These are phyloP conservation scores for Eupithecia abbreviata DNA, from an alignment of 2,888 invertebrate genomes.

Conservation along the genomic window DNA sequence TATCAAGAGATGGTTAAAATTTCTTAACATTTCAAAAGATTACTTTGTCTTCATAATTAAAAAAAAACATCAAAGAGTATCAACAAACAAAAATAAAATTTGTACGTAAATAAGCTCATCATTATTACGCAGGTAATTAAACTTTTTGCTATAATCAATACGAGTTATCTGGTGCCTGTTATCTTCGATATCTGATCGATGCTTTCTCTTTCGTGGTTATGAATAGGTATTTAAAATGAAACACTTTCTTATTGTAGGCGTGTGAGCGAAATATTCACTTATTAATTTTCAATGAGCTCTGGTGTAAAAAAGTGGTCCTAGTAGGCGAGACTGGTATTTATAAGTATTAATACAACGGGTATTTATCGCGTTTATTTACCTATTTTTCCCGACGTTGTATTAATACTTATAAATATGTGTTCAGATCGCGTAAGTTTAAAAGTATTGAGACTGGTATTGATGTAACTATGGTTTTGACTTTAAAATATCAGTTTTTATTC, in stretches of 20 bases:
- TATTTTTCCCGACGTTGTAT: no score
- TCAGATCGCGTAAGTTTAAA: no score
- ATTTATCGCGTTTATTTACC: no score
- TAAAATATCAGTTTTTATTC: no score
- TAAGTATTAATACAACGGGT: no score
- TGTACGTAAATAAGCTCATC: background rate
- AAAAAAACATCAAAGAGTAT: background rate
- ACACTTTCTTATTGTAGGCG: constrained; percentile 41
- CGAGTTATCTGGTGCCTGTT: constrained; percentile 5
- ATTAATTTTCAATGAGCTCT: background rate
- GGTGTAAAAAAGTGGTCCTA: background rate
- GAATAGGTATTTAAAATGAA: constrained; percentile 37
- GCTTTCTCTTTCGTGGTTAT: constrained; percentile 40
- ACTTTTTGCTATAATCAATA: background rate
- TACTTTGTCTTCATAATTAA: background rate
- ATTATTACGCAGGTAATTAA: background rate
- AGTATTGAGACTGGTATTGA: background rate
- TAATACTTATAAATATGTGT: no score
- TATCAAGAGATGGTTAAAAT: background rate
- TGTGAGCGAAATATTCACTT: constrained; percentile 9
- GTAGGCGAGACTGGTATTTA: background rate
- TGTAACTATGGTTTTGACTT: background rate
- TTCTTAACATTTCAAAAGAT: background rate
- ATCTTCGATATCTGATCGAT: constrained; percentile 27
- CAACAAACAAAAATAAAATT: background rate